Base-by-base conservation (phyloP, 2,797 vertebrate genomes). In the Aplochiton taeniatus region DNA sequence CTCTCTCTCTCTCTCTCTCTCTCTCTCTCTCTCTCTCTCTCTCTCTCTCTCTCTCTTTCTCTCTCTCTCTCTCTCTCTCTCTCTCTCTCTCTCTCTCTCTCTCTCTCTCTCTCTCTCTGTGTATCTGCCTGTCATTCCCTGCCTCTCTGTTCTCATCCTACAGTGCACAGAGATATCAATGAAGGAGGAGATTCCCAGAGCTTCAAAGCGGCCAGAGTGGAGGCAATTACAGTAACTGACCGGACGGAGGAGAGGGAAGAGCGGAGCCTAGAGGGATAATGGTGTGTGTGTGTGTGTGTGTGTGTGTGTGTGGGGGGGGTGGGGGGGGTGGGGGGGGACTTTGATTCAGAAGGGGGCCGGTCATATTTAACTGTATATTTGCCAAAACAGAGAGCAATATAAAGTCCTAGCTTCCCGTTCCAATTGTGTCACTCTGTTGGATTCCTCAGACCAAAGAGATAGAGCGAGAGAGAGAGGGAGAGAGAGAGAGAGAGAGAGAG, bases 401-500 rank as follows among this genome's bases (percentile, higher is more conserved):
- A 12, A 42, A 13, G 42, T 50, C 19, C 59, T 18, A 10, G 45
- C 14, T 49, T 20, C 16, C 59, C 20, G 47, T 20, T 31, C 47
- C 47, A 46, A 45, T 13, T 4, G 1, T 9, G 45, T 63, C 19
- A 50, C 54, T 61, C 3, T 19, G n/a, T 56, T 63, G 62, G 65
- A 57, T 53, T 66, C 49, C 9, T 55, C 13, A 52, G 75, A 47
- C 62, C 31, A 31, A 31, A 31, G 3, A 31, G 31, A 31, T 31
- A 31, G 31, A 31, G 31, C 31, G 3, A 31, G 31, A 72, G 68
- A 74, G 64, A 69, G 68, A 75, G 70, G 69, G 65, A 65, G 71
- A 47, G 60, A 31, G 31, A 16, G 59, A n/a, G 20, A n/a, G 46
- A 2, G 46, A 11, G 13, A 61, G 41, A 17, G 69, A 75, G 65